Conservation (phyloP, 2,113 vertebrate genomes). For the Macquaria ambigua region DNA sequence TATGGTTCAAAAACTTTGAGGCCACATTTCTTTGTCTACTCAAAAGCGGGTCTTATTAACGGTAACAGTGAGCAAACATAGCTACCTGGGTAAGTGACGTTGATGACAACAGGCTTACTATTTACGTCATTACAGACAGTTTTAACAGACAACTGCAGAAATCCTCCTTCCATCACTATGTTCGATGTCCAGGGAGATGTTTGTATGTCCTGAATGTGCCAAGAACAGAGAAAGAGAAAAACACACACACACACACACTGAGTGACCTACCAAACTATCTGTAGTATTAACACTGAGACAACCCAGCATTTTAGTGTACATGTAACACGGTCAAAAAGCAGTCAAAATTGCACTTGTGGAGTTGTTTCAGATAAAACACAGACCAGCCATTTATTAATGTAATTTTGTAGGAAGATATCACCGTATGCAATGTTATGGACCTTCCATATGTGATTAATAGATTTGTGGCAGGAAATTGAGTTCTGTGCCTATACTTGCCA, state of each 20-base stretch:
- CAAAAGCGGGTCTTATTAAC: accelerated
- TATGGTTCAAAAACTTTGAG: neutral
- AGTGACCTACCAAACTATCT: neutral
- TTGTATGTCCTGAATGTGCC: accelerated
- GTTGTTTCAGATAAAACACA: neutral
- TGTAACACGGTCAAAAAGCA: neutral
- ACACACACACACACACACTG: neutral
- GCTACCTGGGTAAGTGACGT: slow-evolving; percentile 27
- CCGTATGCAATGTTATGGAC: neutral
- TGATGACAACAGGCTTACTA: accelerated
- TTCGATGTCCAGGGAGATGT: accelerated
- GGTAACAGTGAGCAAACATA: neutral
- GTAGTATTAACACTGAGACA: neutral
- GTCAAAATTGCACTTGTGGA: neutral
- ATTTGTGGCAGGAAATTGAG: neutral
- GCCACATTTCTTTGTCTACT: neutral
- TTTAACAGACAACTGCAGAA: neutral
- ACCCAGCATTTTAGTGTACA: neutral
- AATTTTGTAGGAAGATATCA: too few species aligned
- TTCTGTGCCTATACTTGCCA: too few species aligned
- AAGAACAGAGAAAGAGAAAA: neutral
- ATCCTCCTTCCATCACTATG: neutral
- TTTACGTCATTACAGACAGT: accelerated
- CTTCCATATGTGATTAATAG: neutral
- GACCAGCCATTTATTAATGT: neutral